phyloP scores from a whole-genome alignment of 2,888 invertebrate genomes.

The Dasysyrphus albostriatus region DNA sequence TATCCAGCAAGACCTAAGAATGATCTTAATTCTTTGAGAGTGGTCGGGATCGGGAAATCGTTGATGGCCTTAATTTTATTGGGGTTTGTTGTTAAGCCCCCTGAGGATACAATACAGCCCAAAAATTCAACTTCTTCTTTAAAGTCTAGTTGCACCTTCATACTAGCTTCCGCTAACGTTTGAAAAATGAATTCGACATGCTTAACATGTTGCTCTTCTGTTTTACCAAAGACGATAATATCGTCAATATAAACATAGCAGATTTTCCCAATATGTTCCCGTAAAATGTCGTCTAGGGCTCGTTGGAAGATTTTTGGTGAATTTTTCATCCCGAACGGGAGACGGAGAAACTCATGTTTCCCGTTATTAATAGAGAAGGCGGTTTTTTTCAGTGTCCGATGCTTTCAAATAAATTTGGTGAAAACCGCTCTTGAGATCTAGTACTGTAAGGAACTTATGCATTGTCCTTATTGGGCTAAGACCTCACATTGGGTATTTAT shows the following conservation, averaged over 20 bases:
- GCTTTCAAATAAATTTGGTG: too few relatives aligned
- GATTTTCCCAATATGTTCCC: too few relatives aligned
- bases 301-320: slow-evolving; percentile 10
- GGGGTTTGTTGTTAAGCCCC: slow-evolving; percentile 36
- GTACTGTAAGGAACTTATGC: too few relatives aligned
- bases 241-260: too few relatives aligned
- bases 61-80: slow-evolving; percentile 30
- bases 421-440: too few relatives aligned
- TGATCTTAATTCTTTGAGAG: slow-evolving; percentile 20
- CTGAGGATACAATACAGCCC: slow-evolving; percentile 1
- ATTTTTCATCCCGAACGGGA: slow-evolving; percentile 25
- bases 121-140: slow-evolving; percentile 39
- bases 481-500: too few relatives aligned
- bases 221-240: slow-evolving; percentile 50
- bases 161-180: slow-evolving; percentile 33
- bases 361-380: too few relatives aligned
- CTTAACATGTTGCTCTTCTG: slow-evolving; percentile 35
- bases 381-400: too few relatives aligned
- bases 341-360: not conserved
- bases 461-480: too few relatives aligned
- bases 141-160: slow-evolving; percentile 49
- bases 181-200: slow-evolving; percentile 28
- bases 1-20: slow-evolving; percentile 43
- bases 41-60: slow-evolving; percentile 16
- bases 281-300: slow-evolving; percentile 33